Evolutionary conservation across 2,888 invertebrate species (phyloP).

Genomic region (Acrocyrtus sp.): DNA sequence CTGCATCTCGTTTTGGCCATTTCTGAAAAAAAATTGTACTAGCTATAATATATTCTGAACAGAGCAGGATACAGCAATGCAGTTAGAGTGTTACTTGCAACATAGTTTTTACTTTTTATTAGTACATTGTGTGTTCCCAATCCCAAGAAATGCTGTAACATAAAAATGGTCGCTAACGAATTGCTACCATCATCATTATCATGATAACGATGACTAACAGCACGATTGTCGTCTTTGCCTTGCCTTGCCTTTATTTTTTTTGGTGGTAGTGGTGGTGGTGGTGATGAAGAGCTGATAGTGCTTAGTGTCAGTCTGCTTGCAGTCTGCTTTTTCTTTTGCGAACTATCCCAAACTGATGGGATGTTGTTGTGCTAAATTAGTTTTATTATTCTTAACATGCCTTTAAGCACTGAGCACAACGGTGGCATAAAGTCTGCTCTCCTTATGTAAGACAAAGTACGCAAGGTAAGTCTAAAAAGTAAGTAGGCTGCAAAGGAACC

Average conservation of each 20-base stretch:
- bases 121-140: background rate
- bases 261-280: too few relatives aligned
- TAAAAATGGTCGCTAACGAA: background rate
- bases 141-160: too few relatives aligned
- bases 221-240: background rate
- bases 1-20: too few relatives aligned
- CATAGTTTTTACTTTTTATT: too few relatives aligned
- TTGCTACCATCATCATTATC: too few relatives aligned
- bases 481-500: constrained; percentile 55
- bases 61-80: too few relatives aligned
- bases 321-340: background rate
- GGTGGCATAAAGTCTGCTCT: background rate
- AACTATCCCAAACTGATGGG: constrained; percentile 5
- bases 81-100: background rate
- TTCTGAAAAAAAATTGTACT: too few relatives aligned
- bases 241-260: too few relatives aligned
- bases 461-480: constrained; percentile 25
- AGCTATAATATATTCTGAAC: too few relatives aligned
- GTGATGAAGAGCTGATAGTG: too few relatives aligned
- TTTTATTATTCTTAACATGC: background rate
- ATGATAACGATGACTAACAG: too few relatives aligned
- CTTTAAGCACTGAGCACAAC: background rate
- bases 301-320: constrained; percentile 7
- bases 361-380: constrained; percentile 28
- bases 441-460: too few relatives aligned